phyloP scores from a whole-genome alignment of 2,113 vertebrate species.

The Paradisaea rubra region DNA sequence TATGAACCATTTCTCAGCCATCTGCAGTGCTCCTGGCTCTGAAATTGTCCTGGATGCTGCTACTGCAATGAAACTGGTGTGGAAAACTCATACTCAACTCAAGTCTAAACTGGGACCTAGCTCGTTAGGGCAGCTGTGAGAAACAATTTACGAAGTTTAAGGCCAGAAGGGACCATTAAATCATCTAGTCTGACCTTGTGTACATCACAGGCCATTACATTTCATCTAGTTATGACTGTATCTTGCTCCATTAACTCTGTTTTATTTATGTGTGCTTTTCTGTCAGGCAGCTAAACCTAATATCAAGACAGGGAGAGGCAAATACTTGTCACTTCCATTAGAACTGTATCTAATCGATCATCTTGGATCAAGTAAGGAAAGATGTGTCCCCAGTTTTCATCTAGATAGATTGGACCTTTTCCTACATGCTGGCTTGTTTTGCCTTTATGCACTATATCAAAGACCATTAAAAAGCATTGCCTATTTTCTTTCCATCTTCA shows the following conservation, averaged over 20 bases:
- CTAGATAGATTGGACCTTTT: neutral
- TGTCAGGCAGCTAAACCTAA: neutral
- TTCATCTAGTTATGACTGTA: neutral
- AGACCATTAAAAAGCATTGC: neutral
- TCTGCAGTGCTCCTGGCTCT: neutral
- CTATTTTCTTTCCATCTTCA: neutral
- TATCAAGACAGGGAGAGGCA: neutral
- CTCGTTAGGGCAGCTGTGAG: neutral
- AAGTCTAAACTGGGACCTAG: neutral
- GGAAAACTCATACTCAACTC: neutral
- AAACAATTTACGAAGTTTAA: neutral
- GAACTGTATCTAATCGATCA: fast-evolving
- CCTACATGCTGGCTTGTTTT: neutral
- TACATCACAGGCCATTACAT: neutral
- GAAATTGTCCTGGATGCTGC: neutral
- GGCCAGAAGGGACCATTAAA: neutral
- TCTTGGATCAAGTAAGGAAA: neutral
- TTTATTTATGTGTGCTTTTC: neutral
- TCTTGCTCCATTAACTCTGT: neutral
- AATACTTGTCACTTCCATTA: neutral
- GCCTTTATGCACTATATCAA: neutral
- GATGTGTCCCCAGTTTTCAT: neutral
- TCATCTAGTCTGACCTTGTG: neutral
- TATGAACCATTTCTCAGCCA: neutral
- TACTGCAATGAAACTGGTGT: neutral